Conservation (phyloP, 1,140 invertebrate genomes). For the Ephestia elutella region DNA sequence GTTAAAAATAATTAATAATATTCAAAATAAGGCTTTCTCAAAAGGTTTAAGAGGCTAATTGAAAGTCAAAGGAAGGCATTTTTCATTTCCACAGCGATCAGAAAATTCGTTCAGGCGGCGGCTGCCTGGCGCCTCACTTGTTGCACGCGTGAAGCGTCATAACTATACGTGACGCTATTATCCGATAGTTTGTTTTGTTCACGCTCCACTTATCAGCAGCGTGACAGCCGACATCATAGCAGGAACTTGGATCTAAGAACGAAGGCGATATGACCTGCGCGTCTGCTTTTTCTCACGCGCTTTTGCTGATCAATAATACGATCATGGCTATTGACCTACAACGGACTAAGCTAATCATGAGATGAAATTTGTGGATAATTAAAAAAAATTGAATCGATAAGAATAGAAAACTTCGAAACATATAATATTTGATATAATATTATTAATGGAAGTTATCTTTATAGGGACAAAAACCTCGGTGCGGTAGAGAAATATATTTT, state of each 20-base stretch:
- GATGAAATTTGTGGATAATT: no score
- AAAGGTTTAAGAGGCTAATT: not conserved
- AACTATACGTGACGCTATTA: not conserved
- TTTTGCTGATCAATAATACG: no score
- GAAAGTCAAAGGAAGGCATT: not conserved
- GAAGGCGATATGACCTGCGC: not conserved
- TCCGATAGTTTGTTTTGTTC: conserved; percentile 1
- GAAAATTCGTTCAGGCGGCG: not conserved
- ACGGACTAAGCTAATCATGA: no score
- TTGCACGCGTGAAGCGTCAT: conserved; percentile 2
- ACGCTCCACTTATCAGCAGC: conserved; percentile 4
- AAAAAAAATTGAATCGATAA: no score
- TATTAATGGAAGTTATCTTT: no score
- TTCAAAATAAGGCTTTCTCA: no score
- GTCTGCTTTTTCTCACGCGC: not conserved
- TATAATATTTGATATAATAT: no score
- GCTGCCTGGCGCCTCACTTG: not conserved
- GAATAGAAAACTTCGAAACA: no score
- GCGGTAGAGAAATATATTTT: no score
- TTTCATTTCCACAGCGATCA: not conserved
- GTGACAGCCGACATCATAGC: not conserved
- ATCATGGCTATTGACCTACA: no score
- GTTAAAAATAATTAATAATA: no score
- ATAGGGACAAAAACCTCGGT: no score
- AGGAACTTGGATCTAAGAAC: not conserved